Conservation (phyloP, 2,888 invertebrate genomes). For the Conops quadrifasciatus region DNA sequence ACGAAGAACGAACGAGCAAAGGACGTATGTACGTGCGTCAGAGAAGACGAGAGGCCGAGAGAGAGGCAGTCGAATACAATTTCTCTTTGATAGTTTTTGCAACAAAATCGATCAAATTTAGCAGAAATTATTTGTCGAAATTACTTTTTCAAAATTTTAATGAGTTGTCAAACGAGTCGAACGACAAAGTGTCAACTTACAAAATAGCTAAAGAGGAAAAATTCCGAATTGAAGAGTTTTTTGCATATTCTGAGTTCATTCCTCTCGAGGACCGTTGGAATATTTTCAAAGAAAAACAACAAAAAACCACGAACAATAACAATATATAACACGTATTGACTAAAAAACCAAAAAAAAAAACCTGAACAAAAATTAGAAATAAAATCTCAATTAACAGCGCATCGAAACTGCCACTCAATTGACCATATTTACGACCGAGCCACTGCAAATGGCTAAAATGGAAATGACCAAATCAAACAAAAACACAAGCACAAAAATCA, state of each 20-base stretch:
- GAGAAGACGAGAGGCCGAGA: not conserved
- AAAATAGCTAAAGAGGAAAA: too few species aligned
- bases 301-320: not conserved
- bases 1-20: not conserved
- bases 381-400: constrained; percentile 40
- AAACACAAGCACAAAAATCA: constrained; percentile 14
- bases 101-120: too few species aligned
- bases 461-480: constrained; percentile 18
- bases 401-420: constrained; percentile 38
- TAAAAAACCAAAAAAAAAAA: constrained; percentile 15
- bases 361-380: constrained; percentile 3
- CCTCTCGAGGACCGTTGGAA: too few species aligned
- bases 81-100: not conserved
- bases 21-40: not conserved
- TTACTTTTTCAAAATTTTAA: not conserved
- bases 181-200: too few species aligned
- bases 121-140: too few species aligned
- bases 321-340: not conserved
- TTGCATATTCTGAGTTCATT: too few species aligned
- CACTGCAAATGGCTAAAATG: constrained; percentile 28
- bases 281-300: not conserved
- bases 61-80: not conserved
- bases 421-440: constrained; percentile 21
- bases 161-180: not conserved
- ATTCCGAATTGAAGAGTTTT: too few species aligned